Conservation (phyloP, 2,888 invertebrate genomes). For the Colostygia pectinataria region DNA sequence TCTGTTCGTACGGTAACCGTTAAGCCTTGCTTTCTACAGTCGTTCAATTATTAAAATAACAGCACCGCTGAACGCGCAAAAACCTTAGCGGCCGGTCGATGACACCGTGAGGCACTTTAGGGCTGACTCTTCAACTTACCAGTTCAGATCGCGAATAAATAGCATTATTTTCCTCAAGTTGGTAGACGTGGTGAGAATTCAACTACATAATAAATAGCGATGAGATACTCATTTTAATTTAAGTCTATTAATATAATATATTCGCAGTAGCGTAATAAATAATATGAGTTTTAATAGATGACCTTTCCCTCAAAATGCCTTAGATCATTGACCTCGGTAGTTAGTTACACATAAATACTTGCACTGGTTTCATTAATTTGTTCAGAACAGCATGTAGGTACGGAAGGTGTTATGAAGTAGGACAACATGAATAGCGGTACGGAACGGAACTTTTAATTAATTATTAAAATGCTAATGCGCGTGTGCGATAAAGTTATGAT, state of each 20-base stretch:
- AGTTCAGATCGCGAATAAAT: constrained; percentile 54
- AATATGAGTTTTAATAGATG: neutral
- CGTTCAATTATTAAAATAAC: constrained; percentile 79
- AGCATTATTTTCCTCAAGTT: constrained; percentile 48
- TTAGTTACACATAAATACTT: too few species aligned
- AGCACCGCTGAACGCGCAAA: constrained; percentile 75
- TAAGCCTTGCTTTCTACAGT: constrained; percentile 68
- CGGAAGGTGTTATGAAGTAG: constrained; percentile 15
- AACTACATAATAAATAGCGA: constrained; percentile 1
- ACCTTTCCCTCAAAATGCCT: neutral
- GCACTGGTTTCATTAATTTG: constrained; percentile 9
- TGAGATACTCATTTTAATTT: neutral
- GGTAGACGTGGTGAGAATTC: constrained; percentile 26
- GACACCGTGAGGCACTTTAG: constrained; percentile 79
- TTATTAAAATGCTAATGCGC: constrained; percentile 19
- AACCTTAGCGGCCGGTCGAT: constrained; percentile 75
- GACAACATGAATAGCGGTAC: constrained; percentile 13
- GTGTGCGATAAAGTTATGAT: constrained; percentile 9
- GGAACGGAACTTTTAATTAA: constrained; percentile 19
- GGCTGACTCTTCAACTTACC: constrained; percentile 71
- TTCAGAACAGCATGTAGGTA: constrained; percentile 13
- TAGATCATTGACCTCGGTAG: constrained; percentile 15
- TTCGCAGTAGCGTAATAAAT: too few species aligned
- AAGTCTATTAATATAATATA: too few species aligned
- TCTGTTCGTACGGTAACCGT: constrained; percentile 55